Evolutionary conservation across 2,797 vertebrate species (phyloP).

Genomic region (Macropus fuliginosus): DNA sequence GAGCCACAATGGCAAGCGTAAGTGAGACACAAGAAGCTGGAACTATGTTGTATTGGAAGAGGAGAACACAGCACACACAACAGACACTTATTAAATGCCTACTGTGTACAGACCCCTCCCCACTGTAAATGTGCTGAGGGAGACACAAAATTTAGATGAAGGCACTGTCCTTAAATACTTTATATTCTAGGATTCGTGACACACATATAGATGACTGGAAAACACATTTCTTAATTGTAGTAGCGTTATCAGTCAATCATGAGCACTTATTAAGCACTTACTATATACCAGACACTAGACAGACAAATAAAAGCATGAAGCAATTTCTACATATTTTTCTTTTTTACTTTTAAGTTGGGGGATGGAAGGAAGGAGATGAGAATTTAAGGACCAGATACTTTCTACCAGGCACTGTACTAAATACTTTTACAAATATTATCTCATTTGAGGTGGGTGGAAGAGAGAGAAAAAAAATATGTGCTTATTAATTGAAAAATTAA

Average conservation of each 20-base stretch:
- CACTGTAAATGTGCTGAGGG: background rate
- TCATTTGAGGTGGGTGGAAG: background rate
- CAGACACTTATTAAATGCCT: background rate
- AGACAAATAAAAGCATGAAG: background rate
- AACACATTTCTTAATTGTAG: background rate
- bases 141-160: background rate
- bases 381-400: background rate
- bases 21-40: background rate
- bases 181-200: background rate
- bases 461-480: background rate
- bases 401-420: background rate
- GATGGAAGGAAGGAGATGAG: background rate
- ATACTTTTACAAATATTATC: background rate
- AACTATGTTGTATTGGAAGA: background rate
- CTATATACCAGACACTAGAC: background rate
- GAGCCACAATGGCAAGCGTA: background rate
- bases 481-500: background rate
- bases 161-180: background rate
- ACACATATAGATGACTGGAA: background rate
- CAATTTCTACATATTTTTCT: background rate
- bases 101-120: background rate
- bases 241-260: background rate
- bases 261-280: background rate
- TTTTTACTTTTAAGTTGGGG: background rate
- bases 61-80: background rate